A percentile compares a stretch with the other conserved stretches of the same genome.
Conservation (phyloP, 2,113 vertebrate genomes). For the Crocuta crocuta region DNA sequence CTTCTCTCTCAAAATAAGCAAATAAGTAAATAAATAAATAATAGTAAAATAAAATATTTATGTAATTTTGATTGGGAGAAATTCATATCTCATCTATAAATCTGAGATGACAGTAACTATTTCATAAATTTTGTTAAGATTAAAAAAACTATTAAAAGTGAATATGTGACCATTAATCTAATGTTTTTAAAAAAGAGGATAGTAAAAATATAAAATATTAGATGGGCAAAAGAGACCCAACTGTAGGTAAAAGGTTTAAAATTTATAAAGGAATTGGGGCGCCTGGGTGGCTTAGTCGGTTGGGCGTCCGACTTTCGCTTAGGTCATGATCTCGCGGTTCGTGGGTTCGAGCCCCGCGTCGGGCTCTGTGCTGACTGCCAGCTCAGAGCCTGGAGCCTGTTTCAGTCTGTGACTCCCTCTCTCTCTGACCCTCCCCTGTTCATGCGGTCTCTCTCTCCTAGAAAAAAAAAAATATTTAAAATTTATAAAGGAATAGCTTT, state of each 20-base stretch:
- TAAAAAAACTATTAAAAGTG: neutral
- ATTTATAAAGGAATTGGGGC: neutral
- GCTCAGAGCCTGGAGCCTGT: too few relatives aligned
- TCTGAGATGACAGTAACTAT: neutral
- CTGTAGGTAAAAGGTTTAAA: neutral
- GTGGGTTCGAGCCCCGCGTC: too few relatives aligned
- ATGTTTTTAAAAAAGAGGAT: neutral
- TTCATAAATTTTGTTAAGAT: neutral
- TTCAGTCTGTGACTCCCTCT: too few relatives aligned
- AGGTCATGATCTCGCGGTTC: too few relatives aligned
- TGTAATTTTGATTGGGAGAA: neutral
- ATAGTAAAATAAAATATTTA: neutral
- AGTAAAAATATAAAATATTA: neutral
- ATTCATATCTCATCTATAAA: neutral
- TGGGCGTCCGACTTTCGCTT: too few relatives aligned
- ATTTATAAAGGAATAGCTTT: neutral
- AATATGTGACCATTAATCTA: neutral
- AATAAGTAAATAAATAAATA: too few relatives aligned
- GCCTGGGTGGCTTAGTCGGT: too few relatives aligned
- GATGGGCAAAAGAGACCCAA: neutral
- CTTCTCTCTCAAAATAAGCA: too few relatives aligned
- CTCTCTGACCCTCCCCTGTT: too few relatives aligned
- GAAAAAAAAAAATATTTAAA: neutral
- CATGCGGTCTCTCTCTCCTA: too few relatives aligned
- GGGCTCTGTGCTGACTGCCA: too few relatives aligned